Conservation (phyloP, 35 echinoderm and acorn worm species). For the Ophiothrix spiculata region DNA sequence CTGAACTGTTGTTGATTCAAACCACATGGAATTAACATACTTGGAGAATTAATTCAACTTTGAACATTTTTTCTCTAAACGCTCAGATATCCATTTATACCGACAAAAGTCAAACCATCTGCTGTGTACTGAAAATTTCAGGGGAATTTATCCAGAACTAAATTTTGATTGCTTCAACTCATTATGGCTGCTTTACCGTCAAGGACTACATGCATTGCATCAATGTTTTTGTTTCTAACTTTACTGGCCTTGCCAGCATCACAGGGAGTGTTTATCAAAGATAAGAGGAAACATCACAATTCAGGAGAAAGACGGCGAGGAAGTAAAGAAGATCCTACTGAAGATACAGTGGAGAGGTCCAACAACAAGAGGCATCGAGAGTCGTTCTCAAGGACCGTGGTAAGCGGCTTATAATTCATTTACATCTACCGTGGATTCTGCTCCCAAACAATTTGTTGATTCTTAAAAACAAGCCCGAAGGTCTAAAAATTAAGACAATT, state of each 20-base stretch:
- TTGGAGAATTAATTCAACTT: too few species aligned
- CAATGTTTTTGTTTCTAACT: constrained; percentile 5
- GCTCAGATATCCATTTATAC: too few species aligned
- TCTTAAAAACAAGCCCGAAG: neutral
- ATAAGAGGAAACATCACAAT: neutral
- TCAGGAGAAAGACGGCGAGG: neutral
- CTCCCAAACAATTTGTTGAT: neutral
- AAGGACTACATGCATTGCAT: constrained; percentile 1
- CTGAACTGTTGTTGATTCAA: too few species aligned
- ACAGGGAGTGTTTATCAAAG: neutral
- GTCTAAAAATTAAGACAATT: neutral
- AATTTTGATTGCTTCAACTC: too few species aligned
- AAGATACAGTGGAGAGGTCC: neutral
- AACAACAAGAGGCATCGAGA: neutral
- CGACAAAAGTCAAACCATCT: too few species aligned
- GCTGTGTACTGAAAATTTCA: too few species aligned
- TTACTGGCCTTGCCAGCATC: neutral
- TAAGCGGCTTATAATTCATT: neutral
- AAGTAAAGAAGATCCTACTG: neutral
- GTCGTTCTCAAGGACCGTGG: constrained; percentile 23
- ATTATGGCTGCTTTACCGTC: constrained; percentile 1
- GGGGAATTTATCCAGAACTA: too few species aligned
- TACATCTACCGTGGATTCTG: neutral
- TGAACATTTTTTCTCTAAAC: too few species aligned
- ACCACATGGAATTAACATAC: too few species aligned